Conservation (phyloP, 64 coral and sea anemone species). For the Acropora tenuis region DNA sequence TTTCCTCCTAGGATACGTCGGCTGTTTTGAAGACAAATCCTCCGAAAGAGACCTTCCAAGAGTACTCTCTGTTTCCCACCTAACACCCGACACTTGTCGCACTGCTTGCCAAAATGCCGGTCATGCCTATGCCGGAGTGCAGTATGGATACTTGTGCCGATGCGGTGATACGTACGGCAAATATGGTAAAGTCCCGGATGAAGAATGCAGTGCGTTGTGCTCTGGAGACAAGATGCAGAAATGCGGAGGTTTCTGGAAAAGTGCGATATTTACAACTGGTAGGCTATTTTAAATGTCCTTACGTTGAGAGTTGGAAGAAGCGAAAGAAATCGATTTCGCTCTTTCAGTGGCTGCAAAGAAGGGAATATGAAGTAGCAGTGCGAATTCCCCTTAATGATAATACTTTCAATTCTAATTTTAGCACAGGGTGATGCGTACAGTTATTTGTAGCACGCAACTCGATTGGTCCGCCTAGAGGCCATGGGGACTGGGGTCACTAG, state of each 20-base stretch:
- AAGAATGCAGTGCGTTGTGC: conserved; percentile 78
- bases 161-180: conserved; percentile 94
- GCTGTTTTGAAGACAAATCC: conserved; percentile 81
- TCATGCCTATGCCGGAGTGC: conserved; percentile 88
- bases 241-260: conserved; percentile 95
- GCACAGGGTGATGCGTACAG: too few relatives aligned
- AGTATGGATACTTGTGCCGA: conserved; percentile 98
- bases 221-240: conserved; percentile 79
- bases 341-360: too few relatives aligned
- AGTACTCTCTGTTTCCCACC: conserved; percentile 65
- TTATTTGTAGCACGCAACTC: too few relatives aligned
- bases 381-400: too few relatives aligned
- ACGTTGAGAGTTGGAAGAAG: too few relatives aligned
- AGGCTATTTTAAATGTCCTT: neutral
- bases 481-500: too few relatives aligned
- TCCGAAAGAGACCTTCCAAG: conserved; percentile 77
- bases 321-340: too few relatives aligned
- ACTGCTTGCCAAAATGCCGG: conserved; percentile 70
- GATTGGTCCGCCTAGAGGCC: too few relatives aligned
- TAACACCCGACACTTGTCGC: conserved; percentile 88
- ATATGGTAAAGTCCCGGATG: conserved; percentile 74
- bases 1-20: conserved; percentile 70
- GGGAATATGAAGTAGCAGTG: too few relatives aligned
- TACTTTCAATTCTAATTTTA: too few relatives aligned
- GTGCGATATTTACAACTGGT: conserved; percentile 93